Evolutionary conservation across 2,797 vertebrate species (phyloP).

Genomic region (Enteromius viviparus): DNA sequence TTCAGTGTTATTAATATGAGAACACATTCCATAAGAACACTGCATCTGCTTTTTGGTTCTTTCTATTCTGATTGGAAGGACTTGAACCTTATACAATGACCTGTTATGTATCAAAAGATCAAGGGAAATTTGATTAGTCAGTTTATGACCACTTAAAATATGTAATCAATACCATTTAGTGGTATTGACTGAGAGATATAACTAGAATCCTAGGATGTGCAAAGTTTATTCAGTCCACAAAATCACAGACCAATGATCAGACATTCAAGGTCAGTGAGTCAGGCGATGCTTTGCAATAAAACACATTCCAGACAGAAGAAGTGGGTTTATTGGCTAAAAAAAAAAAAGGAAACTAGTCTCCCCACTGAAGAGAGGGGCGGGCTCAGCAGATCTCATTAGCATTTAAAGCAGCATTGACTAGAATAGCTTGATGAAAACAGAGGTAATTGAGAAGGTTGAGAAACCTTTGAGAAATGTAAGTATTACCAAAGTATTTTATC

Average conservation of each 20-base stretch:
- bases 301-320: not conserved
- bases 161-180: not conserved
- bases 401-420: too few relatives aligned
- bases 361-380: too few relatives aligned
- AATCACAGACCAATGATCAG: not conserved
- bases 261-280: not conserved
- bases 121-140: not conserved
- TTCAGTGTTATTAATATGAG: not conserved
- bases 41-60: not conserved
- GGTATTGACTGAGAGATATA: slow-evolving; percentile 1
- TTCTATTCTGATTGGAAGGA: too few relatives aligned
- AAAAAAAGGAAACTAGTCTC: too few relatives aligned
- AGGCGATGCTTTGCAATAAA: not conserved
- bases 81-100: not conserved
- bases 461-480: too few relatives aligned
- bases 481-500: too few relatives aligned
- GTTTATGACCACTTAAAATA: not conserved
- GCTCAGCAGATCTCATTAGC: too few relatives aligned
- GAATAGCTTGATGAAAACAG: too few relatives aligned
- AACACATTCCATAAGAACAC: not conserved
- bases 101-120: not conserved
- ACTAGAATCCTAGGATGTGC: too few relatives aligned
- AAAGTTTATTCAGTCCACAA: not conserved
- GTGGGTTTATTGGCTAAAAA: too few relatives aligned
- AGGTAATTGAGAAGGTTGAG: too few relatives aligned